These are phyloP conservation scores for Hydraecia micacea DNA, from an alignment of 2,888 invertebrate genomes.

Conservation along the genomic window DNA sequence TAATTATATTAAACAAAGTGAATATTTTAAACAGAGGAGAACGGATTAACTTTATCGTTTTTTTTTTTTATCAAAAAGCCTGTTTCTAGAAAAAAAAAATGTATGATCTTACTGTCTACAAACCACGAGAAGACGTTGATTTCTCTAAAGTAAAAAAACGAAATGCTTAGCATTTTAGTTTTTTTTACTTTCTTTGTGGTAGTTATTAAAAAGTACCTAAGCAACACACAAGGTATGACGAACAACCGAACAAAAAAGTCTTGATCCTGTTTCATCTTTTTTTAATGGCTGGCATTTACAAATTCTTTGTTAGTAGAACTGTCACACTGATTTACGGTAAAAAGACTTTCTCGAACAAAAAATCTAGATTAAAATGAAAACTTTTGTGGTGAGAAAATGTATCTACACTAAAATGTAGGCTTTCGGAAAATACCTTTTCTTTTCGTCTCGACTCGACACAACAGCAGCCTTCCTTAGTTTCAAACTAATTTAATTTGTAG, in stretches of 20 bases:
- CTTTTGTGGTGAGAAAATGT: not conserved
- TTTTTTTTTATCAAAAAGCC: too few species aligned
- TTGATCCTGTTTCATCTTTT: not conserved
- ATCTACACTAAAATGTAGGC: not conserved
- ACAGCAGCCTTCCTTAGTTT: not conserved
- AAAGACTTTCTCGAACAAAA: constrained; percentile 16
- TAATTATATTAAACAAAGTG: too few species aligned
- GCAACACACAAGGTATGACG: too few species aligned
- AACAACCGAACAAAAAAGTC: not conserved
- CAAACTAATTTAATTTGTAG: not conserved
- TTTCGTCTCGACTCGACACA: not conserved
- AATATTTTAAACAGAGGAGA: not conserved
- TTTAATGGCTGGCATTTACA: constrained; percentile 2
- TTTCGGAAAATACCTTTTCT: constrained; percentile 10
- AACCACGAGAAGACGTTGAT: too few species aligned
- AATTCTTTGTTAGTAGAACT: constrained; percentile 21
- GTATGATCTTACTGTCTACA: not conserved
- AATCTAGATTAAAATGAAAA: constrained; percentile 7
- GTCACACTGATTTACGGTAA: constrained; percentile 38
- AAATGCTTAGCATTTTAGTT: not conserved
- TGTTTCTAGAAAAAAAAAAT: not conserved
- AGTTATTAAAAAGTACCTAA: not conserved
- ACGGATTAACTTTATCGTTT: not conserved
- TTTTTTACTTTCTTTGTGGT: not conserved
- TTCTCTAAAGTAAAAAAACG: too few species aligned